Conservation (phyloP, 2,113 vertebrate genomes). For the Scortum barcoo region DNA sequence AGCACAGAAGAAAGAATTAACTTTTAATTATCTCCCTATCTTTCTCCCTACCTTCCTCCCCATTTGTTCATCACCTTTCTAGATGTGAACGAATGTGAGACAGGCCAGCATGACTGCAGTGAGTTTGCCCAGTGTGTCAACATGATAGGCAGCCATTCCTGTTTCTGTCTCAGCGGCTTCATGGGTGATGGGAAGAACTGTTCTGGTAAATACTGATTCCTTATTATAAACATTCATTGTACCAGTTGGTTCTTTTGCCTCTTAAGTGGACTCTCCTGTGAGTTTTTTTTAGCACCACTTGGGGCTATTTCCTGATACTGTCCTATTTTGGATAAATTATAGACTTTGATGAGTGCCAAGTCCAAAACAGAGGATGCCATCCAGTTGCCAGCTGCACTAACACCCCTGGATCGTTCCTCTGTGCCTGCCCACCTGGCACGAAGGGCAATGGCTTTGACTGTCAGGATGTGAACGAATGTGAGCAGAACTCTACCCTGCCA, state of each 20-base stretch:
- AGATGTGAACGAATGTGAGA: conserved; percentile 87
- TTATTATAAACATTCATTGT: conserved; percentile 3
- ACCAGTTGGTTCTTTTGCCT: conserved; percentile 10
- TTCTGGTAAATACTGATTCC: conserved; percentile 78
- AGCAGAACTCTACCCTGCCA: conserved; percentile 63
- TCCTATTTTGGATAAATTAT: conserved; percentile 90
- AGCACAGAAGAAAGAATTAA: not conserved
- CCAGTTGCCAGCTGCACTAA: conserved; percentile 84
- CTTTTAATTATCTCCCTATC: not conserved
- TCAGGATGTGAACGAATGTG: conserved; percentile 86
- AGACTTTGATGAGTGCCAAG: conserved; percentile 91
- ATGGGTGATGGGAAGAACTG: conserved; percentile 86
- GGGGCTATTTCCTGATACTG: conserved; percentile 83
- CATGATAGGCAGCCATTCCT: conserved; percentile 81
- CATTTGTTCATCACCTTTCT: not conserved
- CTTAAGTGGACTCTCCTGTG: conserved; percentile 52
- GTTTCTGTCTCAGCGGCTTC: conserved; percentile 85
- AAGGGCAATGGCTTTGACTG: conserved; percentile 84
- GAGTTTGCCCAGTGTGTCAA: conserved; percentile 84
- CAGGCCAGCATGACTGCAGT: conserved; percentile 78
- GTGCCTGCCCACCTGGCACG: conserved; percentile 83
- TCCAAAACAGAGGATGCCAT: conserved; percentile 87
- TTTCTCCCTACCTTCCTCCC: not conserved
- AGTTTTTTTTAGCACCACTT: conserved; percentile 69
- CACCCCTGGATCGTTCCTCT: conserved; percentile 81